Conservation (phyloP, 2,797 vertebrate species). For the Psittacula echo region DNA sequence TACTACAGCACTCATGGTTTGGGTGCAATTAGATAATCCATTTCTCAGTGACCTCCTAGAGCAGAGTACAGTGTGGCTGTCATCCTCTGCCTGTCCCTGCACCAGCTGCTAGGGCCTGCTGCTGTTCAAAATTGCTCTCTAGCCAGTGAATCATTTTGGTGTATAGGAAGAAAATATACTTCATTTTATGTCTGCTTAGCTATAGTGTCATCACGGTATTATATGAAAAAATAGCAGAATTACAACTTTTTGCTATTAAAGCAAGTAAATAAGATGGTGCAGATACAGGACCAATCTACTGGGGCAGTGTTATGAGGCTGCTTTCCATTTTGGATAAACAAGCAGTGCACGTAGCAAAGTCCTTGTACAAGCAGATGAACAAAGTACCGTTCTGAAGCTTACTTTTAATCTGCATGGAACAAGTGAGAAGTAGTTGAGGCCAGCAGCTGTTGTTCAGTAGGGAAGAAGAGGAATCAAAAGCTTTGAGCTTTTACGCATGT, state of each 20-base stretch:
- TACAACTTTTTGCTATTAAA: background rate
- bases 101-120: background rate
- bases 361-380: background rate
- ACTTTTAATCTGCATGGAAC: background rate
- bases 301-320: background rate
- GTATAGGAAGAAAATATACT: background rate
- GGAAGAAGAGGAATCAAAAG: background rate
- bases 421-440: background rate
- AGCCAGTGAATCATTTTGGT: background rate
- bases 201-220: background rate
- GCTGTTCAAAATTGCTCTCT: background rate
- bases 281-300: background rate
- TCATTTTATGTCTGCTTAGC: background rate
- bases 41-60: background rate
- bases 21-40: background rate
- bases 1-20: background rate
- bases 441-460: background rate
- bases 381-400: background rate
- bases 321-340: background rate
- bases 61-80: background rate
- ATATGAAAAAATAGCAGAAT: background rate
- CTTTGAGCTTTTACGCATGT: background rate
- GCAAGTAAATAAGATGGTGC: background rate
- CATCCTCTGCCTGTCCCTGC: background rate
- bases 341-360: background rate